Percentiles rank a stretch among this genome's conserved stretches.
phyloP scores from a whole-genome alignment of 2,113 vertebrate genomes.

The Cavia aperea region DNA sequence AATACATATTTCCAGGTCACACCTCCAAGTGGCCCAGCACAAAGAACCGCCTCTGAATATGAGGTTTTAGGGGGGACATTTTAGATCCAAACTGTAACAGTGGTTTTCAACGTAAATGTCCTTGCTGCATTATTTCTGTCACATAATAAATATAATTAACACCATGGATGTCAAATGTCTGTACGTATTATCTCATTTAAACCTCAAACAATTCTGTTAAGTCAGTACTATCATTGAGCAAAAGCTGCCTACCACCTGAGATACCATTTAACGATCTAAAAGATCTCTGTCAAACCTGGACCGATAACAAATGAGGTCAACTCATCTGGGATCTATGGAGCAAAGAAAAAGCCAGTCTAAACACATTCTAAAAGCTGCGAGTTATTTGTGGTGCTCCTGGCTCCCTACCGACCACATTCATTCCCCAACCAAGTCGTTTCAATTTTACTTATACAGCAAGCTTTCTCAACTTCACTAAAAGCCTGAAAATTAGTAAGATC shows the following conservation, averaged over 20 bases:
- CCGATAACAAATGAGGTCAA: not conserved
- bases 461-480: conserved; percentile 9
- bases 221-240: not conserved
- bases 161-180: not conserved
- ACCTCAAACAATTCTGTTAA: not conserved
- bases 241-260: conserved; percentile 2
- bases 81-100: not conserved
- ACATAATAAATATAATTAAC: not conserved
- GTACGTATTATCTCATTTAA: conserved; percentile 11
- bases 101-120: not conserved
- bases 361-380: not conserved
- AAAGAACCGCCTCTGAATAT: not conserved
- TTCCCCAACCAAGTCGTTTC: not conserved
- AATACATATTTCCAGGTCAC: not conserved
- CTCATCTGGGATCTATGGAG: not conserved
- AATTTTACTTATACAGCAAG: not conserved
- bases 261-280: not conserved
- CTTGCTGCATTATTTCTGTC: not conserved
- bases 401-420: not conserved
- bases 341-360: conserved; percentile 19
- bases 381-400: not conserved
- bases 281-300: not conserved
- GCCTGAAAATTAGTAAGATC: not conserved
- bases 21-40: not conserved
- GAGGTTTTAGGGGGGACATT: not conserved